Evolutionary conservation across 2,113 vertebrate genomes (phyloP).

Genomic region (Pygoscelis antarcticus): DNA sequence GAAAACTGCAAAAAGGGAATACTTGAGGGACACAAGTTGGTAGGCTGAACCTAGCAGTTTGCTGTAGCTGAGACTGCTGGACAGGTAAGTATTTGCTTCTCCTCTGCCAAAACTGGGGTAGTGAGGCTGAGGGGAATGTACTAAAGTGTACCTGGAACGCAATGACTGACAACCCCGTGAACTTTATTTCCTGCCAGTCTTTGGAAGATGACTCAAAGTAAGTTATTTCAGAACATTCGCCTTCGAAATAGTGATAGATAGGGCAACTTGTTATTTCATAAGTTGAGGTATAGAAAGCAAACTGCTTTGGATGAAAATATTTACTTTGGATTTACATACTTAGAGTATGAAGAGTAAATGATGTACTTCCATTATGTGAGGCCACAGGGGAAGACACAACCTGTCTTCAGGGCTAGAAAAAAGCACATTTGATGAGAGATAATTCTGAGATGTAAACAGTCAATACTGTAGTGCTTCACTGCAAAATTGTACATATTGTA

Average conservation of each 20-base stretch:
- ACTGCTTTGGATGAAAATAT: neutral
- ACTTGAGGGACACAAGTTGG: neutral
- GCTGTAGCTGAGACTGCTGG: neutral
- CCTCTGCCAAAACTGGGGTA: neutral
- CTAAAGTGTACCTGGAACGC: neutral
- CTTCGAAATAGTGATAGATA: neutral
- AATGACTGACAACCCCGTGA: neutral
- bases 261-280: neutral
- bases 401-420: neutral
- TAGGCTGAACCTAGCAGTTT: neutral
- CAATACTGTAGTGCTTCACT: rapidly evolving
- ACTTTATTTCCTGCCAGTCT: neutral
- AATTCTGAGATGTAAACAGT: neutral
- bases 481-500: neutral
- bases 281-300: neutral
- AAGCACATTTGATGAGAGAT: neutral
- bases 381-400: neutral
- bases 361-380: neutral
- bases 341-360: neutral
- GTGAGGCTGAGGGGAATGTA: neutral
- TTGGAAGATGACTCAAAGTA: neutral
- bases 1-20: neutral
- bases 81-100: neutral
- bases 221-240: neutral
- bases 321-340: neutral